Evolutionary conservation across 2,888 invertebrate species (phyloP), one percentile per base, ranked within the genome.

Genomic region (Standfussiana lucernea): DNA sequence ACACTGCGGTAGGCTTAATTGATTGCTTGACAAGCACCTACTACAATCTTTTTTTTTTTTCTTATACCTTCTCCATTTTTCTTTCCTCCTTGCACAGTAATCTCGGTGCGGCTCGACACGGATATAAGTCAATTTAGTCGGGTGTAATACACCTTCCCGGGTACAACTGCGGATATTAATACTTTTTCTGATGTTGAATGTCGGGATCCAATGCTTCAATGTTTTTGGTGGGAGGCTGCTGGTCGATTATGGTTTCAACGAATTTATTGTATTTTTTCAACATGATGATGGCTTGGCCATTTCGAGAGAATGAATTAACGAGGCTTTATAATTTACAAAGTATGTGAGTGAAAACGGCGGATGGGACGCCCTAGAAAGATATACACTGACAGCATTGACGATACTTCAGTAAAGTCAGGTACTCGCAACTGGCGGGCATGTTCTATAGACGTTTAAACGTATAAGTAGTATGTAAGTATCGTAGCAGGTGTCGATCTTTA

Each of bases 101-200:
- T 92, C 91, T 91, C 91, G 80, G 83, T 87, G 87, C 82, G 89
- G 88, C 86, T 86, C 89, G 89, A 91, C 92, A 88, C 90, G 92
- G 90, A 90, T 93, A 91, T 93, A 93, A 93, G 93, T 93, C 93
- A 93, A 93, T 93, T 93, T 92, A 91, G 83, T 85, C 89, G 86
- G 83, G 88, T 88, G 91, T 92, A 90, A 90, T 90, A 92, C 91
- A 91, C 91, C 90, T 89, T 89, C 80, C 89, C 82, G 89, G 89
- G 85, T 86, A 78, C 88, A 80, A 88, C 87, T 84, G 80, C 84
- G 87, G 87, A 86, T 89, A 87, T 89, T 84, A 84, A 88, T 87
- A 88, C 84, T 90, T 89, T 88, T 90, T 86, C 85, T 85, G 83
- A 83, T 84, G 86, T 75, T 75, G 67, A 73, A 79, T 83, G 83